Evolutionary conservation across 2,888 invertebrate genomes (phyloP).

Genomic region (Petrophora chlorosata): DNA sequence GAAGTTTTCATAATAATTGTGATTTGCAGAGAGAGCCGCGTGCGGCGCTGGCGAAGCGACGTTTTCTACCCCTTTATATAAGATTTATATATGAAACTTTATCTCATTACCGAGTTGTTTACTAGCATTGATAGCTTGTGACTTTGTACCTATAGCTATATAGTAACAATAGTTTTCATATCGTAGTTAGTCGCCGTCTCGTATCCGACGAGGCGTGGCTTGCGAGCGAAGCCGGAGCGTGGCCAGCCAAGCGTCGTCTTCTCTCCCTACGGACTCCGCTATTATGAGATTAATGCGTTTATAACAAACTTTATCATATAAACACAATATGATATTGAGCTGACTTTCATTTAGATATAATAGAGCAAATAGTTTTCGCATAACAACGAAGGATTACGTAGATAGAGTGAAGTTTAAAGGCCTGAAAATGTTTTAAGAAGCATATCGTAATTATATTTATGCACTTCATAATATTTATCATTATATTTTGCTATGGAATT

Average conservation of each 20-base stretch:
- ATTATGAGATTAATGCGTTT: constrained; percentile 43
- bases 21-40: too few species aligned
- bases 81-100: not conserved
- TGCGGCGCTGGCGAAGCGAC: too few species aligned
- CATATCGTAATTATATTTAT: too few species aligned
- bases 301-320: constrained; percentile 16
- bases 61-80: too few species aligned
- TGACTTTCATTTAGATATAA: too few species aligned
- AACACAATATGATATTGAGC: constrained; percentile 10
- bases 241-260: constrained; percentile 58
- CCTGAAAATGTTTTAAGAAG: too few species aligned
- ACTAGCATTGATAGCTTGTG: not conserved
- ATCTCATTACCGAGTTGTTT: not conserved
- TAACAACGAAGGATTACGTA: too few species aligned
- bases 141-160: constrained; percentile 42
- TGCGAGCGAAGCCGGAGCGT: constrained; percentile 40
- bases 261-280: constrained; percentile 53
- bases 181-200: constrained; percentile 49
- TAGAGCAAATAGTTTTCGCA: too few species aligned
- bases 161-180: constrained; percentile 58
- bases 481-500: too few species aligned
- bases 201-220: constrained; percentile 60
- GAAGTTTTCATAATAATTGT: too few species aligned
- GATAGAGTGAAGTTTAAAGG: too few species aligned
- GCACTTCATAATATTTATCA: too few species aligned